These are phyloP conservation scores for Cheilosia scutellata DNA, from an alignment of 2,888 invertebrate genomes.

Conservation along the genomic window DNA sequence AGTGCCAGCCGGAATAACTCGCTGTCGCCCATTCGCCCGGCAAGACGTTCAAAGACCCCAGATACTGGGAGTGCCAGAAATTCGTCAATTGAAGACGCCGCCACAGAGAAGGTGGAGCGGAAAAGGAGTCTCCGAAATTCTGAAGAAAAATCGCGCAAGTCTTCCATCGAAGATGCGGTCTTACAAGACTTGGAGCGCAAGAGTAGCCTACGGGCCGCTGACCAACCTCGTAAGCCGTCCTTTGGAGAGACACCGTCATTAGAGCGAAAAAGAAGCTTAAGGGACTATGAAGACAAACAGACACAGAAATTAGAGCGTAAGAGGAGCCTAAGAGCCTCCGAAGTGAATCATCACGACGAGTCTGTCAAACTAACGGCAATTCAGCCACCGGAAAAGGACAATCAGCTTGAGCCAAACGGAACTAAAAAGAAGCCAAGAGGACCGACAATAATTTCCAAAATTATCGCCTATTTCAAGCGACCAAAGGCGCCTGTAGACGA, in stretches of 20 bases:
- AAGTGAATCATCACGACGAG: constrained; percentile 9
- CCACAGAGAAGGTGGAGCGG: constrained; percentile 64
- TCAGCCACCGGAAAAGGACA: neutral
- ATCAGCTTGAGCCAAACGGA: neutral
- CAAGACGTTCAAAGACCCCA: constrained; percentile 81
- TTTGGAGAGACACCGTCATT: constrained; percentile 15
- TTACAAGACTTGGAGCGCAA: constrained; percentile 66
- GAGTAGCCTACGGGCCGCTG: neutral
- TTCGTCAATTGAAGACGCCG: constrained; percentile 74
- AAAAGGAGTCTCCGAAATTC: constrained; percentile 29
- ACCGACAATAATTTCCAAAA: constrained; percentile 36
- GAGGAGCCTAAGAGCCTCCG: neutral
- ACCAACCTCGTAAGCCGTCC: constrained; percentile 28
- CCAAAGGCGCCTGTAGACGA: constrained; percentile 25
- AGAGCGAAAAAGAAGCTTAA: constrained; percentile 1
- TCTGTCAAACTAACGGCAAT: neutral
- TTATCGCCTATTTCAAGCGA: constrained; percentile 33
- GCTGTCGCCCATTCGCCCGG: constrained; percentile 81
- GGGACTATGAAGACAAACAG: neutral
- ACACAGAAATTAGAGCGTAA: neutral
- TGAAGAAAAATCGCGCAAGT: constrained; percentile 40
- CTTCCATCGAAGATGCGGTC: constrained; percentile 75
- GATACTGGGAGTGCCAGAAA: constrained; percentile 78
- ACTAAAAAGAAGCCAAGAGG: neutral
- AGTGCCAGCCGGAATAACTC: constrained; percentile 81